Conservation (phyloP, 2,888 invertebrate genomes). For the Pseudococcus longispinus region DNA sequence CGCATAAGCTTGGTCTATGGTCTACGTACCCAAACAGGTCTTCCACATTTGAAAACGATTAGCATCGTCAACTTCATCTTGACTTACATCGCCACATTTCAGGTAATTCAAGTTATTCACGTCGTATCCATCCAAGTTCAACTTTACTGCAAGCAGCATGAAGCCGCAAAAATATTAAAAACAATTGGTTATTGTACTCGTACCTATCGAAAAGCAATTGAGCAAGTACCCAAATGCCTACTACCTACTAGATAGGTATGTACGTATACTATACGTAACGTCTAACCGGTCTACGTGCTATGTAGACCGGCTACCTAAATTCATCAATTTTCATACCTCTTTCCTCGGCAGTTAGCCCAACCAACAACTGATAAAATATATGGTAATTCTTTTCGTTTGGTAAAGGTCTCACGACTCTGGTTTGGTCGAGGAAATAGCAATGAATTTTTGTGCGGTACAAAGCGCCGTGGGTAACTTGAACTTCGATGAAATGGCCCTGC, state of each 20-base stretch:
- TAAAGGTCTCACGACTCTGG: slow-evolving; percentile 84
- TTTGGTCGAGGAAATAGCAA: slow-evolving; percentile 94
- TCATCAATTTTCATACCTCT: slow-evolving; percentile 65
- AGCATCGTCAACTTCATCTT: slow-evolving; percentile 77
- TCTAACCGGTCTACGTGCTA: too few species aligned
- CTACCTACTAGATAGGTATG: too few species aligned
- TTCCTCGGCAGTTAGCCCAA: slow-evolving; percentile 86
- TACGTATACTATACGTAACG: too few species aligned
- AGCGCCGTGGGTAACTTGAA: slow-evolving; percentile 93
- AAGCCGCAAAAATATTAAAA: not conserved
- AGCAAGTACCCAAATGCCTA: too few species aligned
- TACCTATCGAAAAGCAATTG: too few species aligned
- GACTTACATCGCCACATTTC: slow-evolving; percentile 74
- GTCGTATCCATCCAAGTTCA: slow-evolving; percentile 86
- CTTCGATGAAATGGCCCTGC: slow-evolving; percentile 94
- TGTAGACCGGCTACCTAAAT: not conserved
- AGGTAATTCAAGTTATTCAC: slow-evolving; percentile 83
- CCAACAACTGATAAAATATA: slow-evolving; percentile 94
- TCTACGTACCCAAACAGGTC: slow-evolving; percentile 73
- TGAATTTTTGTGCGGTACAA: slow-evolving; percentile 94
- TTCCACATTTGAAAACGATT: slow-evolving; percentile 90
- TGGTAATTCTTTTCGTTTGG: slow-evolving; percentile 93
- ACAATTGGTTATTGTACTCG: not conserved
- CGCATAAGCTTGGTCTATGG: too few species aligned
- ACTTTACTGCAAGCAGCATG: slow-evolving; percentile 70